Conservation (phyloP, 2,797 vertebrate species). For the Anguilla obscura region DNA sequence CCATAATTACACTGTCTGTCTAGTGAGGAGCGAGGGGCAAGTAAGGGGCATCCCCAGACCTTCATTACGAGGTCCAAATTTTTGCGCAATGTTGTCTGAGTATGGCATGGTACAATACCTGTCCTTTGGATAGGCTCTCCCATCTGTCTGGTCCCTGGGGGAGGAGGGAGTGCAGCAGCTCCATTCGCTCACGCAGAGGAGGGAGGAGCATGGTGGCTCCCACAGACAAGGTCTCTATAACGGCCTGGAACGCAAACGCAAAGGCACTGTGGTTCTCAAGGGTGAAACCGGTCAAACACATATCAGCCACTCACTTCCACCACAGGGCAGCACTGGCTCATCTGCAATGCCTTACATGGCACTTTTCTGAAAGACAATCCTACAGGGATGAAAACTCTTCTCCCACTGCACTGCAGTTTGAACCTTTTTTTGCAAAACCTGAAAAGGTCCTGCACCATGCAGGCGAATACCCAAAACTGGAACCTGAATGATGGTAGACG, state of each 20-base stretch:
- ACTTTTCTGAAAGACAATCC: not conserved
- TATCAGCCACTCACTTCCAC: not conserved
- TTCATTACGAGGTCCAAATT: not conserved
- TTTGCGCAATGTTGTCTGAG: no score
- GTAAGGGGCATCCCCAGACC: not conserved
- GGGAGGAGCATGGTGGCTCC: conserved; percentile 82
- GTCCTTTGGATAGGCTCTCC: conserved; percentile 83
- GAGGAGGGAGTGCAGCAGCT: conserved; percentile 79
- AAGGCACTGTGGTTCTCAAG: not conserved
- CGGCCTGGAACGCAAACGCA: conserved; percentile 63
- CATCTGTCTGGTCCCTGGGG: conserved; percentile 82
- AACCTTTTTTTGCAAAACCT: not conserved
- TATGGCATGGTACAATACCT: conserved; percentile 60
- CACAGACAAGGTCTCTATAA: conserved; percentile 82
- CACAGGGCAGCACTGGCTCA: not conserved
- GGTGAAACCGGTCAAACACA: not conserved
- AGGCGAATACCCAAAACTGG: not conserved
- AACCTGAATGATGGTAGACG: not conserved
- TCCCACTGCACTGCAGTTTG: not conserved
- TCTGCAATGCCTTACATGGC: not conserved
- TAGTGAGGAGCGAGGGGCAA: not conserved
- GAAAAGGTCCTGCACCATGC: not conserved
- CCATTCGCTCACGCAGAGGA: conserved; percentile 79
- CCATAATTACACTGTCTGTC: not conserved
- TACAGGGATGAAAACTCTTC: not conserved